Percentiles rank a stretch among this genome's conserved stretches.
Evolutionary conservation across 2,797 vertebrate genomes (phyloP).

Genomic region (Nasua narica): DNA sequence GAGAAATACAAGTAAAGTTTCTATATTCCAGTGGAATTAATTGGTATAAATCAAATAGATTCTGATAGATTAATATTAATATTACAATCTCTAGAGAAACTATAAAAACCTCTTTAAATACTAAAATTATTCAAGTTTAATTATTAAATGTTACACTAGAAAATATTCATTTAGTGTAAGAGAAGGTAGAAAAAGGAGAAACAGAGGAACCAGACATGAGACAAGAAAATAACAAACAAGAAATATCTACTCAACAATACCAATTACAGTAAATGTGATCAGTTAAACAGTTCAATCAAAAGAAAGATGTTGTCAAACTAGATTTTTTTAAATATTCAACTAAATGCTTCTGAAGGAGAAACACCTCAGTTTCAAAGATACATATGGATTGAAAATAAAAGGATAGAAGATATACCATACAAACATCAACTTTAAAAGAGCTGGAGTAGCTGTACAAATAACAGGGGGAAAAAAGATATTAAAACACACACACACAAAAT

Average conservation of each 20-base stretch:
- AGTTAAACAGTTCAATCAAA: not conserved
- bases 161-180: not conserved
- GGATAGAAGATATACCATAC: not conserved
- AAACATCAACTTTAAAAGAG: not conserved
- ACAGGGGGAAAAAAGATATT: not conserved
- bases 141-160: not conserved
- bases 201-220: not conserved
- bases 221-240: not conserved
- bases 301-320: not conserved
- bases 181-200: not conserved
- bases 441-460: not conserved
- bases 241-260: not conserved
- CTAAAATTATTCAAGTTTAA: not conserved
- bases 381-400: not conserved
- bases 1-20: not conserved
- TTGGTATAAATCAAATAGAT: not conserved
- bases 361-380: not conserved
- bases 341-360: not conserved
- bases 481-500: not conserved
- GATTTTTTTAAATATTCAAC: not conserved
- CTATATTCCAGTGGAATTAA: not conserved
- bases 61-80: not conserved
- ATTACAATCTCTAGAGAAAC: not conserved
- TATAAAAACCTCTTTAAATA: not conserved
- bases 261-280: not conserved